These are phyloP conservation scores for Luidia sarsii DNA, from an alignment of 53 echinoderm and acorn worm species.

Conservation along the genomic window DNA sequence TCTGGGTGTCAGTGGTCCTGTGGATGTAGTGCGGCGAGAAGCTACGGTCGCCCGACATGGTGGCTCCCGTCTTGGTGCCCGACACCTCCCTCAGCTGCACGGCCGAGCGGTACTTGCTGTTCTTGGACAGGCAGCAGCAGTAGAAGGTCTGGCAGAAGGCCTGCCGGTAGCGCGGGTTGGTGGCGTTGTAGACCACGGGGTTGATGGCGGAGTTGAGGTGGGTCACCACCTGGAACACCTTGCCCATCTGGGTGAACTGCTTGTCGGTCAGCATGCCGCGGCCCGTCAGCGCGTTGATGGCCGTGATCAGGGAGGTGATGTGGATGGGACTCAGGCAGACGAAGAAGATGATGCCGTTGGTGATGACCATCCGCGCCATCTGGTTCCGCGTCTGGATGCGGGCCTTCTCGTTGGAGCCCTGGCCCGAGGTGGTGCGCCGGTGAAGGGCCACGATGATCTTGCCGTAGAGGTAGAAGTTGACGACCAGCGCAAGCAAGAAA, in stretches of 20 bases:
- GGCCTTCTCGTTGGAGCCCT: slow-evolving; percentile 37
- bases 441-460: slow-evolving; percentile 67
- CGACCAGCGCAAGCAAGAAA: slow-evolving; percentile 66
- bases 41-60: slow-evolving; percentile 25
- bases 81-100: slow-evolving; percentile 34
- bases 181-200: slow-evolving; percentile 87
- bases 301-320: slow-evolving; percentile 9
- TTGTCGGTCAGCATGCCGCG: background rate
- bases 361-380: slow-evolving; percentile 38
- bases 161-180: slow-evolving; percentile 80
- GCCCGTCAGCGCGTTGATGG: background rate
- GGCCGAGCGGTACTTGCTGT: slow-evolving; percentile 27
- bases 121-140: slow-evolving; percentile 54
- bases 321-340: slow-evolving; percentile 36
- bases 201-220: slow-evolving; percentile 87
- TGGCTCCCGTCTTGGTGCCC: slow-evolving; percentile 26
- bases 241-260: slow-evolving; percentile 12
- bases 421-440: slow-evolving; percentile 28
- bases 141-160: slow-evolving; percentile 83
- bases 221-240: slow-evolving; percentile 58
- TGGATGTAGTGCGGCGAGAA: slow-evolving; percentile 45
- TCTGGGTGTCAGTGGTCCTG: slow-evolving; percentile 44
- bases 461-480: slow-evolving; percentile 57
- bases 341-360: slow-evolving; percentile 39
- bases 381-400: slow-evolving; percentile 41